phyloP scores from a whole-genome alignment of 2,797 vertebrate genomes.

The Neosilurus mollespiculum region DNA sequence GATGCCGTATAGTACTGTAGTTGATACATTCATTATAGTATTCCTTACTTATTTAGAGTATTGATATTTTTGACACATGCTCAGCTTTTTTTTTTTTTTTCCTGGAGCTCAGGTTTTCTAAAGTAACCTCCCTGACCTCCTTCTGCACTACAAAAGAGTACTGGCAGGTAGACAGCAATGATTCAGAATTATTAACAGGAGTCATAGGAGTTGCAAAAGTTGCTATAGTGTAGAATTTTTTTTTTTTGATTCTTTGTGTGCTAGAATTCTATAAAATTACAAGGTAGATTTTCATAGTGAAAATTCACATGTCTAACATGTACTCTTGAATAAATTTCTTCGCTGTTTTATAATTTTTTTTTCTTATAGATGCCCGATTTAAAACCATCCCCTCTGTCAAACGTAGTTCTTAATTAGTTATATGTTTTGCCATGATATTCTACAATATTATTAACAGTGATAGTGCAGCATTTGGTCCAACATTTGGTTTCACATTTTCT shows the following conservation, averaged over 20 bases:
- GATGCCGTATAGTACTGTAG: constrained; percentile 43
- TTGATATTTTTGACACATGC: constrained; percentile 31
- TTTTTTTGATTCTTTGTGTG: constrained; percentile 18
- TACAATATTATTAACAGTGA: background rate
- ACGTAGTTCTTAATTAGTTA: background rate
- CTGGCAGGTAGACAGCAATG: constrained; percentile 32
- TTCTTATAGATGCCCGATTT: constrained; percentile 1
- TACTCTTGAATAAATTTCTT: constrained; percentile 11
- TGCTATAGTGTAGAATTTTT: constrained; percentile 19
- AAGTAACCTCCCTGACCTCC: constrained; percentile 48
- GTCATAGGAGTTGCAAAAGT: constrained; percentile 16
- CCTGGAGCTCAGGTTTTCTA: constrained; percentile 57
- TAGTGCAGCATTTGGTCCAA: background rate
- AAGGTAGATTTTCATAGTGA: constrained; percentile 7
- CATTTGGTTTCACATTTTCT: background rate
- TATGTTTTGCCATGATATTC: background rate
- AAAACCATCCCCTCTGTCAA: background rate
- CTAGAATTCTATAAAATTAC: constrained; percentile 39
- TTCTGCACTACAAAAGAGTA: constrained; percentile 21
- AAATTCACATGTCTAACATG: constrained; percentile 26
- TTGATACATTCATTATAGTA: constrained; percentile 5
- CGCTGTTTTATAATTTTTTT: background rate
- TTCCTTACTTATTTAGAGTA: constrained; percentile 34
- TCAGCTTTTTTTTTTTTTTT: constrained; percentile 15
- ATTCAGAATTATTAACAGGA: constrained; percentile 17